These are phyloP conservation scores for Buteo buteo DNA, from an alignment of 2,113 vertebrate genomes.

Conservation along the genomic window DNA sequence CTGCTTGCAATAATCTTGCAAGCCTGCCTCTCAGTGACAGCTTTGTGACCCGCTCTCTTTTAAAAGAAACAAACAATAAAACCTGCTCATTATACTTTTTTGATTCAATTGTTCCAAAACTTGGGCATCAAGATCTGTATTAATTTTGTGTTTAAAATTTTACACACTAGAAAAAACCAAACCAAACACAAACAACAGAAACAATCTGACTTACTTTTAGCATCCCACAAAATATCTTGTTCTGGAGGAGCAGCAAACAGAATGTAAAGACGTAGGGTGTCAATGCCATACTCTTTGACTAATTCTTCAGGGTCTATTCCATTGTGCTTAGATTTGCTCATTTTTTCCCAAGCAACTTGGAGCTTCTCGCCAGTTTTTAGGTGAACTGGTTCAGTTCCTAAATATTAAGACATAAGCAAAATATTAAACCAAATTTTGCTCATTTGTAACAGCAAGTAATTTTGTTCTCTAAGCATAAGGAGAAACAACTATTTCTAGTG, in stretches of 20 bases:
- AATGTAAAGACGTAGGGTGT: slow-evolving; percentile 89
- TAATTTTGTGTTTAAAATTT: neutral
- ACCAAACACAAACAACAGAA: neutral
- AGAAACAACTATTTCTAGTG: neutral
- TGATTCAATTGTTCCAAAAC: neutral
- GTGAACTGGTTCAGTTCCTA: slow-evolving; percentile 79
- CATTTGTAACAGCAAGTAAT: neutral
- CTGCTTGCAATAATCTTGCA: neutral
- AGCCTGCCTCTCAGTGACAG: neutral
- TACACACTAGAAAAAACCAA: neutral
- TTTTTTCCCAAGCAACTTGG: slow-evolving; percentile 92
- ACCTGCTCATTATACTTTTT: neutral
- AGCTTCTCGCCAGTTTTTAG: slow-evolving; percentile 68
- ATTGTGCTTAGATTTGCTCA: slow-evolving; percentile 98
- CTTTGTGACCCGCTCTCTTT: neutral
- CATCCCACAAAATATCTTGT: slow-evolving; percentile 93
- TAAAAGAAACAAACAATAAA: neutral
- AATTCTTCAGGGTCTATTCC: slow-evolving; percentile 88
- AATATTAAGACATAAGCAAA: neutral
- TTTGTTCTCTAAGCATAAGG: neutral
- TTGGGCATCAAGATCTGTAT: neutral
- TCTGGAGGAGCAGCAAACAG: slow-evolving; percentile 92
- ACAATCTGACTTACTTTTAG: slow-evolving; percentile 81
- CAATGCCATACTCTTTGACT: slow-evolving; percentile 85
- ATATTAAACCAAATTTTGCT: neutral